phyloP scores from a whole-genome alignment of 2,797 vertebrate species.

The Ceyx erithaca region DNA sequence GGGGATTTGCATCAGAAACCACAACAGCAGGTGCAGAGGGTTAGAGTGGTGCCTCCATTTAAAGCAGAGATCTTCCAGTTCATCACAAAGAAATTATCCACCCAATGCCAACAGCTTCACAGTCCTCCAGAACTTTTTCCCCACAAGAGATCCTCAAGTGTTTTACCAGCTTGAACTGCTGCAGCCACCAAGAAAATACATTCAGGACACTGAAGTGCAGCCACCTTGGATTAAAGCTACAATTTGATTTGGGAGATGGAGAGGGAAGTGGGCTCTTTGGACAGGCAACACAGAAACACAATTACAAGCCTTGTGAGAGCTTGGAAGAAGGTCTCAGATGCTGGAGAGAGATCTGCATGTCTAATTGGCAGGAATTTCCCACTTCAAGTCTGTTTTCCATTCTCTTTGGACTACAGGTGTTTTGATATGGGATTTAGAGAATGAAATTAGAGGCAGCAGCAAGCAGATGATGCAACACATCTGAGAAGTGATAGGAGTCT shows the following conservation, averaged over 20 bases:
- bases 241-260: background rate
- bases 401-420: slow-evolving; percentile 25
- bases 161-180: background rate
- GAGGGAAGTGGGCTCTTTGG: background rate
- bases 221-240: background rate
- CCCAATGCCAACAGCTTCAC: background rate
- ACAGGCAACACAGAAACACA: background rate
- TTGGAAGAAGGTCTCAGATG: background rate
- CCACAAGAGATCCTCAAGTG: background rate
- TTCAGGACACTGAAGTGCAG: background rate
- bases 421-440: slow-evolving; percentile 35
- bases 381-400: background rate
- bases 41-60: background rate
- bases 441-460: slow-evolving; percentile 39
- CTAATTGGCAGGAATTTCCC: slow-evolving; percentile 35
- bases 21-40: background rate
- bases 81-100: background rate
- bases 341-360: background rate
- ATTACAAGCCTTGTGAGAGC: background rate
- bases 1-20: background rate
- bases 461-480: slow-evolving; percentile 35
- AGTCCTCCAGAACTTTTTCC: background rate
- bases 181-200: background rate
- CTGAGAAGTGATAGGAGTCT: background rate
- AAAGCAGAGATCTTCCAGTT: background rate